Base-by-base conservation (phyloP, 2,797 vertebrate species). In the Psittacula echo region DNA sequence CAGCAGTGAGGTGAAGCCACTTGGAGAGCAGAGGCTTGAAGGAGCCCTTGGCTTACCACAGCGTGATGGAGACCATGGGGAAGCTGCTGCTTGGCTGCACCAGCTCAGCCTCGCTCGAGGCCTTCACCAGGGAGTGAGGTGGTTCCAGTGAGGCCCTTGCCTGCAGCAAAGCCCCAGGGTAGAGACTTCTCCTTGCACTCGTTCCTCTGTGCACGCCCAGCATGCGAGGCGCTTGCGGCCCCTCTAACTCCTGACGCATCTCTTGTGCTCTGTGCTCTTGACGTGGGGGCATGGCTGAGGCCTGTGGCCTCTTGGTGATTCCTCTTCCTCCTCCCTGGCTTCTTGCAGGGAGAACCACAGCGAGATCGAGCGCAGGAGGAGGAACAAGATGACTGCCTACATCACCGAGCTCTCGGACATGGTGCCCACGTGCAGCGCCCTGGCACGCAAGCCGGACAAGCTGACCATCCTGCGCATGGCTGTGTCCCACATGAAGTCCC, bases 361-460 rank as follows among this genome's bases (percentile, higher is more conserved):
- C 66, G 99, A 99, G 97, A 99, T 99, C 15, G 99, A 99, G 94
- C 98, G 99, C 22, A 97, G 99, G 62, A 96, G 99, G 41, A 98
- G 99, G 67, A 99, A 99, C 97, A 99, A 99, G 98, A 99, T 99
- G 99, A 99, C 99, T 0, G 99, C 99, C 11, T 99, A 99, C 97
- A 99, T 99, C 97, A 99, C 99, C 1, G 99, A 99, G 96, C 97
- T 99, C 91, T 99, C 99, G 0, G 99, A 99, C 92, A 99, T 99
- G 99, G 99, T 99, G 87, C 99, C 99, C 94, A 99, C 99, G 24
- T 99, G 99, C 97, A 99, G 98, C 3, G 99, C 99, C n/a, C 97
- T 99, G 97, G 99, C 99, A 16, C 98, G 99, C 79, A 99, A 99
- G 95, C 99, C 99, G 0, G 99, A 99, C 98, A 99, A 99, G 91